A percentile compares a stretch with the other conserved stretches of the same genome.
These are phyloP conservation scores for Dendroctonus ponderosae DNA, from an alignment of 1,140 invertebrate genomes.

Conservation along the genomic window DNA sequence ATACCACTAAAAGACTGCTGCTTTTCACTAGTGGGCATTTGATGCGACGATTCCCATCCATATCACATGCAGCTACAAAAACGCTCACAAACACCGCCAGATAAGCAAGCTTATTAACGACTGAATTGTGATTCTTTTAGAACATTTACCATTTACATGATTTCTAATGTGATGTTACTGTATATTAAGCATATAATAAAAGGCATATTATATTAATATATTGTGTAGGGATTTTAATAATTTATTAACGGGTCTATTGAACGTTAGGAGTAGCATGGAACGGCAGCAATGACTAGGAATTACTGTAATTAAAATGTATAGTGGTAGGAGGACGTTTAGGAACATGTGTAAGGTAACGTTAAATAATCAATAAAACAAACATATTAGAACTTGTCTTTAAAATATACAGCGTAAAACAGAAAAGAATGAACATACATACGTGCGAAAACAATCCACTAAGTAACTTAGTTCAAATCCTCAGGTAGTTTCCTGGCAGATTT, in stretches of 20 bases:
- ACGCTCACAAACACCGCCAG: too few species aligned
- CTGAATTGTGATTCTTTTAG: constrained; percentile 34
- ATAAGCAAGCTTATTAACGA: constrained; percentile 24
- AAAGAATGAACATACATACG: neutral
- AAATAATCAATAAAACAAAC: constrained; percentile 34
- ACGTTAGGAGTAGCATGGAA: constrained; percentile 11
- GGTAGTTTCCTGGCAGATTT: too few species aligned
- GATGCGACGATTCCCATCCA: too few species aligned
- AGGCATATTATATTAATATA: constrained; percentile 34
- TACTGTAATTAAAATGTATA: constrained; percentile 43
- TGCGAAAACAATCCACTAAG: constrained; percentile 6
- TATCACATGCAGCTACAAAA: too few species aligned
- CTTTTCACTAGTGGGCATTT: too few species aligned
- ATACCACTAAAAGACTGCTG: constrained; percentile 44
- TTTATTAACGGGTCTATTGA: constrained; percentile 48
- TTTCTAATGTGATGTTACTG: constrained; percentile 36
- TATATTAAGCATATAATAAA: constrained; percentile 31
- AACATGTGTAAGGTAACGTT: constrained; percentile 44
- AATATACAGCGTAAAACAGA: neutral
- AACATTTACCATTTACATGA: constrained; percentile 28
- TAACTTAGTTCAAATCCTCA: constrained; percentile 2
- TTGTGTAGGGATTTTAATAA: constrained; percentile 44
- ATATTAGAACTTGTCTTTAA: neutral
- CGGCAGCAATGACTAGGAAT: constrained; percentile 32
- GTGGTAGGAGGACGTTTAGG: constrained; percentile 35